A percentile compares a stretch with the other conserved stretches of the same genome.
Conservation (phyloP, 2,113 vertebrate species). For the Heliornis fulica region DNA sequence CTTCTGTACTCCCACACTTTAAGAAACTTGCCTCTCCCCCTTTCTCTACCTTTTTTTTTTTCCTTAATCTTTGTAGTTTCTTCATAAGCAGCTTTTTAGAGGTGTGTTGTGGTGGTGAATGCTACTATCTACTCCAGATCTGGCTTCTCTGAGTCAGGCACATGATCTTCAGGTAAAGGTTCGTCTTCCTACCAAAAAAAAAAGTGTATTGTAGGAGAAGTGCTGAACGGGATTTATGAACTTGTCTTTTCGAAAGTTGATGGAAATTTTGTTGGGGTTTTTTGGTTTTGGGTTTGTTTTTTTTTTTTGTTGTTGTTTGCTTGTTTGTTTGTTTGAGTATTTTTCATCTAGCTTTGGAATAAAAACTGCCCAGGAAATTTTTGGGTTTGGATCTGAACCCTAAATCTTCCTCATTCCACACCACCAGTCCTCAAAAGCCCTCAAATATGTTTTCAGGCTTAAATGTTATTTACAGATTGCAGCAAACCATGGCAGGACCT, state of each 20-base stretch:
- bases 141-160: background rate
- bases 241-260: background rate
- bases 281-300: too few relatives aligned
- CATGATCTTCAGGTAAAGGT: background rate
- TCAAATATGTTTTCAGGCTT: background rate
- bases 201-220: background rate
- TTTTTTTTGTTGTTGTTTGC: too few relatives aligned
- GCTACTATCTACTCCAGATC: background rate
- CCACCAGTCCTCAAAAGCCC: background rate
- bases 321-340: background rate
- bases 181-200: background rate
- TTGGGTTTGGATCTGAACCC: background rate
- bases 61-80: background rate
- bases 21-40: background rate
- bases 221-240: background rate
- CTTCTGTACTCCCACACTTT: background rate
- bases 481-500: background rate
- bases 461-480: slow-evolving; percentile 13
- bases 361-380: background rate
- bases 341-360: background rate
- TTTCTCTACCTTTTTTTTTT: background rate
- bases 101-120: background rate
- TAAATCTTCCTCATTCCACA: background rate
- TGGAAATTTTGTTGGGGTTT: background rate
- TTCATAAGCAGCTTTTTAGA: background rate